A percentile compares a stretch with the other conserved stretches of the same genome.
Conservation (phyloP, 2,888 invertebrate species). For the Xestia ashworthii region DNA sequence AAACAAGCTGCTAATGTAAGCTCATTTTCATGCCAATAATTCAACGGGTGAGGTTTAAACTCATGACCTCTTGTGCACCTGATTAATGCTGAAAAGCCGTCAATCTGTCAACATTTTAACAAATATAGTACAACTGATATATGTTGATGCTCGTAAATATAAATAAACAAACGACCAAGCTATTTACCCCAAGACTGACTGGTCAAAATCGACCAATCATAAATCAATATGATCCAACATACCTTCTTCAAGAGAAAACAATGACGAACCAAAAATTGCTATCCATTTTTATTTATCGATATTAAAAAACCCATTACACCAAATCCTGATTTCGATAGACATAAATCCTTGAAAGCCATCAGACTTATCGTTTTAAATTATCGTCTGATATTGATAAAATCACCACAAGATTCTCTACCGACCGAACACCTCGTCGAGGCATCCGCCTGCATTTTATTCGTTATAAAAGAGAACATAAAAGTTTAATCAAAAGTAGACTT, state of each 20-base stretch:
- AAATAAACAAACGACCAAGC: not conserved
- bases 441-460: slow-evolving; percentile 62
- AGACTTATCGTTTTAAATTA: slow-evolving; percentile 50
- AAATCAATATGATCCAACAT: not conserved
- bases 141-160: not conserved
- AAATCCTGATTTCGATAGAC: slow-evolving; percentile 46
- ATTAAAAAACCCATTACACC: slow-evolving; percentile 47
- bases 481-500: slow-evolving; percentile 69
- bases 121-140: not conserved
- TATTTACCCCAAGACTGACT: not conserved
- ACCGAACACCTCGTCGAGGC: slow-evolving; percentile 28
- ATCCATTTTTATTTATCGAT: slow-evolving; percentile 36
- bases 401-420: slow-evolving; percentile 42
- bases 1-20: not conserved
- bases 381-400: slow-evolving; percentile 56
- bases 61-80: not conserved
- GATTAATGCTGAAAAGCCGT: not conserved
- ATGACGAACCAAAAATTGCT: slow-evolving; percentile 13
- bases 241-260: slow-evolving; percentile 1
- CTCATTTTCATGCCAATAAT: too few species aligned
- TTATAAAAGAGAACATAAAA: slow-evolving; percentile 69
- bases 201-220: too few species aligned
- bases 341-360: slow-evolving; percentile 48
- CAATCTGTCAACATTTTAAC: not conserved
- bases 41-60: not conserved